Base-by-base conservation (phyloP, 2,797 vertebrate genomes). In the Furcifer pardalis region DNA sequence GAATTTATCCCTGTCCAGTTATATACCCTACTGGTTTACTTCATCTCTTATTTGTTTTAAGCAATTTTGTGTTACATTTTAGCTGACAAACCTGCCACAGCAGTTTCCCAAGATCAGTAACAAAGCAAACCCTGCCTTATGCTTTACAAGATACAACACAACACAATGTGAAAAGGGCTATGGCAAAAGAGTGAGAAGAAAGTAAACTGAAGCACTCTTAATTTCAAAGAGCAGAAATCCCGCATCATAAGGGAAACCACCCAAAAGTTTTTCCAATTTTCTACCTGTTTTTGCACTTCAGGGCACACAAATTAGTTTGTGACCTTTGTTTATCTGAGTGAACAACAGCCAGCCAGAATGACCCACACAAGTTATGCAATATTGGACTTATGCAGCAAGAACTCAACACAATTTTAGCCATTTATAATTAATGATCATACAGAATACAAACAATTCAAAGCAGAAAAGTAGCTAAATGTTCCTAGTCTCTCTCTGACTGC, bases 1-100 rank as follows among this genome's bases (percentile, higher is more conserved):
- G 21, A 81, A 86, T 52, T 69, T 84, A 46, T 82, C 23, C 32
- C 59, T 12, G 65, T 52, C 25, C 73, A 75, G 25, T 75, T 46
- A 65, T 23, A 73, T 75, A 49, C 59, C 56, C 40, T 37, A 12
- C 30, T 25, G 32, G 23, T 15, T 66, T 66, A 66, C 17, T 66
- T 32, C n/a, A n/a, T 65, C 6, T 65, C 12, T 65, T n/a, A 30
- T 7, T n/a, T 65, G 30, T 66, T 66, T 44, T 44, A 79, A 79
- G 63, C 62, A 79, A 35, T 79, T 66, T 68, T 35, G 37, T 25
- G 23, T n/a, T 27, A 6, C n/a, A 49, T 3, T 25, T 79, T n/a
- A 49, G 42, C 6, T 46, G 42, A 66, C 46, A 66, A 79, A n/a
- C n/a, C 9, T 25, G 21, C n/a, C 65, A 17, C 1, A 49, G 46